A percentile compares a stretch with the other conserved stretches of the same genome.
Evolutionary conservation across 2,797 vertebrate species (phyloP).

Genomic region (Macrochelys suwanniensis): DNA sequence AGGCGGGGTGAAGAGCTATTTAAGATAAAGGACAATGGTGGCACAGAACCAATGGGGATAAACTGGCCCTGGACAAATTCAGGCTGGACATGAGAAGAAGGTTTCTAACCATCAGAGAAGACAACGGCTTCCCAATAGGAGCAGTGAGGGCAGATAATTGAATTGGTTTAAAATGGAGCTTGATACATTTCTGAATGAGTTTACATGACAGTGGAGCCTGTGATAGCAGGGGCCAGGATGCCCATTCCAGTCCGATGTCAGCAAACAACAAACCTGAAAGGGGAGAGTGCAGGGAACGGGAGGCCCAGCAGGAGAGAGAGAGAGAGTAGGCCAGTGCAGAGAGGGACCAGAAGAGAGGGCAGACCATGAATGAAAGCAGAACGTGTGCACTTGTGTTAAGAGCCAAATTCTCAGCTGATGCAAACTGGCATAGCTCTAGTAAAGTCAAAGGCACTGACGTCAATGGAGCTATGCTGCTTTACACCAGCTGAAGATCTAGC

Average conservation of each 20-base stretch:
- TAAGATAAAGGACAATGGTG: background rate
- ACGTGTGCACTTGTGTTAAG: background rate
- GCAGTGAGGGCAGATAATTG: background rate
- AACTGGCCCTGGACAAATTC: no score
- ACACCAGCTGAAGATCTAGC: background rate
- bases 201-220: background rate
- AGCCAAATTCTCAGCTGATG: background rate
- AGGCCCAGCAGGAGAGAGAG: background rate
- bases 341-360: background rate
- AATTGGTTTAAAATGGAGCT: background rate
- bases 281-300: background rate
- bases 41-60: background rate
- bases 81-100: no score
- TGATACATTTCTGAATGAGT: background rate
- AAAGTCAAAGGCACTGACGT: background rate
- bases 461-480: background rate
- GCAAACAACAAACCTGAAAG: background rate
- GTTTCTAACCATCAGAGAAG: background rate
- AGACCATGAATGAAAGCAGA: background rate
- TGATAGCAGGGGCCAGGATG: background rate
- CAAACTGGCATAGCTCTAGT: background rate
- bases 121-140: background rate
- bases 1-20: background rate
- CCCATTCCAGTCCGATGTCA: background rate
- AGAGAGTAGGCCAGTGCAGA: background rate